Evolutionary conservation across 2,113 vertebrate species (phyloP), one percentile per base, ranked within the genome.

Genomic region (Oreotrochilus melanogaster): DNA sequence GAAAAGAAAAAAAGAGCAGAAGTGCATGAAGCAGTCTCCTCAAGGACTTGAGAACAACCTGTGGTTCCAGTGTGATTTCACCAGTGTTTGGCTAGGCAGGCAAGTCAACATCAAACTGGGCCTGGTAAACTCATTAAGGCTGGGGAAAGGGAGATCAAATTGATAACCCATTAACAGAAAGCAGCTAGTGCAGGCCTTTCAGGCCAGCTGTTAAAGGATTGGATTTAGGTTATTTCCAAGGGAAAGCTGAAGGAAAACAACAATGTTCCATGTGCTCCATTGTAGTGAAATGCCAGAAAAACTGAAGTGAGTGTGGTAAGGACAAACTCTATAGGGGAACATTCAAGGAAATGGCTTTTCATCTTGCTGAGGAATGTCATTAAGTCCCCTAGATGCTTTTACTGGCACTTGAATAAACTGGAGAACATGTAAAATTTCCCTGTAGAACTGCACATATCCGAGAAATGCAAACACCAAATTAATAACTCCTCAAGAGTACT

Each of bases 381-480:
- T 88, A 45, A 27, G 22, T 74, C 79, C 75, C 66, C 66, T 37
- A 15, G n/a, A 33, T 78, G 31, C 37, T 78, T 31, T 66, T 45
- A 31, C 18, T 35, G 61, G 47, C 56, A 58, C 22, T 78, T 83
- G 47, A 88, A 10, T 50, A 62, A 78, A 58, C 33, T 33, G 47
- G 33, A 23, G 19, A 48, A 22, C 2, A 0, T 16, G 72, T 71
- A 82, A 56, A 86, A 85, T 79, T 78, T 85, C 61, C 25, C 11
- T 56, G 37, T 75, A 87, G 71, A 67, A 12, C 61, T 81, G n/a
- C 53, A 60, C 18, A 1, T 71, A 82, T 24, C 37, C 0, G 0
- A 90, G 72, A 92, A 93, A 78, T 72, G 56, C 7, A 8, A 88
- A 65, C 71, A 79, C 17, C 33, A 82, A 58, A 82, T 95, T 86